phyloP scores from a whole-genome alignment of 2,113 vertebrate genomes.

The Nannospalax galili region DNA sequence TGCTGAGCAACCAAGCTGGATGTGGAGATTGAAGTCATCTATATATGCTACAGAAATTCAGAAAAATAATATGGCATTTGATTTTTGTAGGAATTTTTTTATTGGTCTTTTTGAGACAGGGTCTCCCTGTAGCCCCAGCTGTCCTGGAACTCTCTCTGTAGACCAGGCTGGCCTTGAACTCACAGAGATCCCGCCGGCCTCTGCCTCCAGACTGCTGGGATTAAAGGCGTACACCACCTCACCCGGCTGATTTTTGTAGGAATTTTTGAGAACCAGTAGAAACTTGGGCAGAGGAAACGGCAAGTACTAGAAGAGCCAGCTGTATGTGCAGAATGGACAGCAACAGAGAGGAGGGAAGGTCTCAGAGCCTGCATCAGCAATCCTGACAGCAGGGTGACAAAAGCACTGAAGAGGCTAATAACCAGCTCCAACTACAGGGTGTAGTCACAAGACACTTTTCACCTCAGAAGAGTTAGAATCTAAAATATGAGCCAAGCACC shows the following conservation, averaged over 20 bases:
- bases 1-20: background rate
- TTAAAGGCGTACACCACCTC: background rate
- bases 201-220: no score
- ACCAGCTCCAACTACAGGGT: background rate
- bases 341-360: background rate
- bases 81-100: background rate
- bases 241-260: background rate
- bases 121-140: no score
- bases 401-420: background rate
- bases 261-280: conserved; percentile 11
- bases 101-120: background rate
- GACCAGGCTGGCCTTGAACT: no score
- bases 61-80: background rate
- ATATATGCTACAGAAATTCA: background rate
- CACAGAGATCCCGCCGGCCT: no score
- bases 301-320: background rate
- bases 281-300: background rate
- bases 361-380: background rate
- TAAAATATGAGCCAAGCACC: background rate
- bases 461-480: background rate
- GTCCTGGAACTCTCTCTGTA: no score
- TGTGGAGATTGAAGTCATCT: background rate
- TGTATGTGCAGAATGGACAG: background rate
- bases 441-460: background rate
- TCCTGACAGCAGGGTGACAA: background rate